Evolutionary conservation across 2,113 vertebrate species (phyloP).

Genomic region (Muntiacus muntjak): DNA sequence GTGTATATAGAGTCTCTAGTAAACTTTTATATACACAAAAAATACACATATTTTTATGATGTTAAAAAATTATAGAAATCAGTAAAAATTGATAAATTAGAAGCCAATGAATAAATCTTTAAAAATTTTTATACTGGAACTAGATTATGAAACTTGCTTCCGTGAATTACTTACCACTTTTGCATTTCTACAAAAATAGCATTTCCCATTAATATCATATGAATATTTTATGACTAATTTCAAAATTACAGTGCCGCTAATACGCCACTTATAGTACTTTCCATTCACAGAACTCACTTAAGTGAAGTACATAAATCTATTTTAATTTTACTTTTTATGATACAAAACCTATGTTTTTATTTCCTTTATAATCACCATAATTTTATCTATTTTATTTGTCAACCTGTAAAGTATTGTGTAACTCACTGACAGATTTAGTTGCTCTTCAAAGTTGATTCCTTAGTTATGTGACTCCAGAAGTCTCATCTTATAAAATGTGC

Average conservation of each 20-base stretch:
- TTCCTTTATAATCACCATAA: conserved; percentile 1
- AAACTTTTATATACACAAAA: background rate
- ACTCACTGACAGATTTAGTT: background rate
- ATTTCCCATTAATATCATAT: conserved; percentile 12
- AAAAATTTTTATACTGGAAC: conserved; percentile 13
- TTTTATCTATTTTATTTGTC: conserved; percentile 37
- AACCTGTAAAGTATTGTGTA: conserved; percentile 2
- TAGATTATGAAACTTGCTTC: background rate
- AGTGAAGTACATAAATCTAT: conserved; percentile 33
- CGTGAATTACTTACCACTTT: conserved; percentile 22
- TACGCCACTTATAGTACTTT: background rate
- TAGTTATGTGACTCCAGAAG: background rate
- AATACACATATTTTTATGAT: background rate
- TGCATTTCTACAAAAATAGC: conserved; percentile 36
- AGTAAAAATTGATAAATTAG: background rate
- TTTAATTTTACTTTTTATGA: conserved; percentile 39
- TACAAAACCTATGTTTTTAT: conserved; percentile 7
- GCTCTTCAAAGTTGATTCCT: conserved; percentile 2
- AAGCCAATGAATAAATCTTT: conserved; percentile 10
- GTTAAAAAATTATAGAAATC: background rate
- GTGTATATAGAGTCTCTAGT: background rate
- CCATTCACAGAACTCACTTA: conserved; percentile 2
- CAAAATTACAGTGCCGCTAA: background rate
- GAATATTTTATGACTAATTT: conserved; percentile 47
- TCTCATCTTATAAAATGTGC: background rate